Base-by-base conservation (phyloP, 2,113 vertebrate species). In the Corvus hawaiiensis region DNA sequence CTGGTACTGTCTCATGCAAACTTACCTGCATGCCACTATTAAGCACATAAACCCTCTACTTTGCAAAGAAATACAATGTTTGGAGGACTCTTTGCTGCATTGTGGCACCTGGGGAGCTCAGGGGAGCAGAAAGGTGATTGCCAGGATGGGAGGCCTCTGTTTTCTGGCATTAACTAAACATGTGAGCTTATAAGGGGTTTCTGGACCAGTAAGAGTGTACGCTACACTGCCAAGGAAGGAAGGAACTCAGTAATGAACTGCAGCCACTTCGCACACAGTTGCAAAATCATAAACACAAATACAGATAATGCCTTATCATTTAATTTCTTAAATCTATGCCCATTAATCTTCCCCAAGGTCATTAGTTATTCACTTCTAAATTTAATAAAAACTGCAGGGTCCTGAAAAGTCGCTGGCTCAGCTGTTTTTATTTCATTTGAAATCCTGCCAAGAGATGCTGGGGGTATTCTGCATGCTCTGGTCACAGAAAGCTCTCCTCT, bases 351-450 rank as follows among this genome's bases (percentile, higher is more conserved):
- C 28, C 26, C 24, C 27, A 46, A 16, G 18, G 22, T 55, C 22
- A 19, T 44, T 26, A 24, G 8, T 32, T 74, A 55, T 35, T 48
- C 16, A 49, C 23, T 62, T 13, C 8, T 35, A 75, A 35, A 86
- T 48, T 20, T 44, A 73, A 58, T 21, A 13, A 84, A 51, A 44
- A 62, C 20, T 48, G n/a, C 52, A 76, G 30, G 7, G 19, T 43
- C 59, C n/a, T 30, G 10, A 43, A 33, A 56, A 54, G 16, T 14
- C 39, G 84, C 52, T 88, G 96, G 90, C 89, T 91, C 90, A 69
- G 82, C 62, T 95, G 46, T 76, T 94, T 80, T 94, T 79, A 81
- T 96, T 96, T 63, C 33, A 22, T 64, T 86, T 97, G 87, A 95
- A 89, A 84, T 51, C 66, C 87, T 95, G 84, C 87, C 90, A 86